A percentile compares a stretch with the other conserved stretches of the same genome.
These are phyloP conservation scores for Gouania willdenowi DNA, from an alignment of 2,797 vertebrate genomes.

Conservation along the genomic window DNA sequence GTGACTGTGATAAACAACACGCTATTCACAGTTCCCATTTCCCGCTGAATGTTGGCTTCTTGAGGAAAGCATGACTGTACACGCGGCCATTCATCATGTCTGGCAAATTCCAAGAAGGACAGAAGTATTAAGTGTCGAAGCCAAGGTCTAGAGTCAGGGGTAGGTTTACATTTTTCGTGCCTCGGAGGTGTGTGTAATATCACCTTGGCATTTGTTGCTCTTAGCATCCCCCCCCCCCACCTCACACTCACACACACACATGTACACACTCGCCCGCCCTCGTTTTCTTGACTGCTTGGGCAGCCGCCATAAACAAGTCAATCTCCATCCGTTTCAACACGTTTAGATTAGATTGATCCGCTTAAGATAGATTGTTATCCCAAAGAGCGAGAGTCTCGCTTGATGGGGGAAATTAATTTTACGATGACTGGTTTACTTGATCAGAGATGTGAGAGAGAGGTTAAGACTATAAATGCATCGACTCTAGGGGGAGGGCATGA, in stretches of 20 bases:
- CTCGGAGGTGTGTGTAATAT: constrained; percentile 48
- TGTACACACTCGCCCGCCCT: no score
- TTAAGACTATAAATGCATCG: constrained; percentile 48
- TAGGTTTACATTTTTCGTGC: constrained; percentile 50
- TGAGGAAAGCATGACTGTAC: constrained; percentile 23
- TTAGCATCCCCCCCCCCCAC: neutral
- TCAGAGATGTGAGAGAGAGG: constrained; percentile 40
- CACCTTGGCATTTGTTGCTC: constrained; percentile 54
- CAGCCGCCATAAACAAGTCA: constrained; percentile 69
- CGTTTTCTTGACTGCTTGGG: constrained; percentile 56
- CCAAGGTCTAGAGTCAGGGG: constrained; percentile 33
- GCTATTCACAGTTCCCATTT: constrained; percentile 30
- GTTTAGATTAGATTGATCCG: constrained; percentile 74
- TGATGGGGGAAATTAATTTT: constrained; percentile 75
- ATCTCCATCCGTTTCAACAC: constrained; percentile 61
- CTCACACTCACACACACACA: neutral
- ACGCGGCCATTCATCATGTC: constrained; percentile 40
- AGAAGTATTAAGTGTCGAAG: constrained; percentile 34
- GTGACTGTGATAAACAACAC: constrained; percentile 21
- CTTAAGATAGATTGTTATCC: constrained; percentile 75
- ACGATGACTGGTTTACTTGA: constrained; percentile 75
- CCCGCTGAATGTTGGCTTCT: constrained; percentile 37
- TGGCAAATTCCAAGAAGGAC: constrained; percentile 42
- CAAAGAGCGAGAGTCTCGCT: constrained; percentile 55
- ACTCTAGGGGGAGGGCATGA: constrained; percentile 16